Evolutionary conservation across 2,888 invertebrate species (phyloP).

Genomic region (Erynnis tages): DNA sequence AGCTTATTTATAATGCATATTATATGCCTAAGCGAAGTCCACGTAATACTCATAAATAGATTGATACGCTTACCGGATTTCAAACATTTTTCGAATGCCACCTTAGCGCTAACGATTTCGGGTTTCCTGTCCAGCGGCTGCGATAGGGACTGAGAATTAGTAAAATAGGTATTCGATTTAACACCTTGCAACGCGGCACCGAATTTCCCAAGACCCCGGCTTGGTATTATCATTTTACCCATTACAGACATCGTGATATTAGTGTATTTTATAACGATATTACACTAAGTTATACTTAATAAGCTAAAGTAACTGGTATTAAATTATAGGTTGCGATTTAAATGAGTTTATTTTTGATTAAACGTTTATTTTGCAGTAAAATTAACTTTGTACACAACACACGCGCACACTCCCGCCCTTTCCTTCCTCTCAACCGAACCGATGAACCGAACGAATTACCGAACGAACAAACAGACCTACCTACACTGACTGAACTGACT

Average conservation of each 20-base stretch:
- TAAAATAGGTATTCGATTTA: slow-evolving; percentile 83
- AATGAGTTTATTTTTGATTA: too few relatives aligned
- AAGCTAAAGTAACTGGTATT: neutral
- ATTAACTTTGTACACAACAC: too few relatives aligned
- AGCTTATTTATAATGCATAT: neutral
- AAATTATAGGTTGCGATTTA: too few relatives aligned
- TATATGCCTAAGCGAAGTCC: neutral
- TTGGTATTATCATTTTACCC: slow-evolving; percentile 59
- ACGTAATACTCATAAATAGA: slow-evolving; percentile 19
- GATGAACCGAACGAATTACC: too few relatives aligned
- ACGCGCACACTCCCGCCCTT: too few relatives aligned
- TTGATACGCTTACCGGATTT: slow-evolving; percentile 86
- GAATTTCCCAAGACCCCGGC: slow-evolving; percentile 57
- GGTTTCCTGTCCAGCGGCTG: slow-evolving; percentile 89
- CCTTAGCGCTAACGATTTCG: slow-evolving; percentile 86
- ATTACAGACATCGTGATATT: slow-evolving; percentile 57
- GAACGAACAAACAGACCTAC: too few relatives aligned
- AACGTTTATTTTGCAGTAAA: too few relatives aligned
- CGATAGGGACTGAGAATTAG: slow-evolving; percentile 90
- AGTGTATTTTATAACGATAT: neutral
- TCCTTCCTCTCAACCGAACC: too few relatives aligned
- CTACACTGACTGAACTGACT: too few relatives aligned
- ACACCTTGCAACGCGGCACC: slow-evolving; percentile 53
- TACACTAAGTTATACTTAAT: neutral
- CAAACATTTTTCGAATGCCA: slow-evolving; percentile 88